These are phyloP conservation scores for Lagorchestes hirsutus DNA, from an alignment of 2,797 vertebrate species.

Conservation along the genomic window DNA sequence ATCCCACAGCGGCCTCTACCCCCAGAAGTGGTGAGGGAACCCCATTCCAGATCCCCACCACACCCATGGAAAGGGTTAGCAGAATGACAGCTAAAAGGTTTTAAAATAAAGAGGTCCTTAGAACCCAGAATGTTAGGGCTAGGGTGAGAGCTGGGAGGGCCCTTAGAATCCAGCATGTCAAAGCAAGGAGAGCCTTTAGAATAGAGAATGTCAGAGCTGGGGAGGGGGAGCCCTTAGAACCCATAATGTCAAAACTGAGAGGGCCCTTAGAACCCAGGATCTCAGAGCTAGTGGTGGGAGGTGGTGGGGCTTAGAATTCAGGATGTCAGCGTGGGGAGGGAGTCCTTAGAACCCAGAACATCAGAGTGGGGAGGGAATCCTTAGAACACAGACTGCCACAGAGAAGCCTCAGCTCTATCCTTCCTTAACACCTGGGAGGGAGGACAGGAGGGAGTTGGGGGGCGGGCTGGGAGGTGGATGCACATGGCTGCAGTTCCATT, in stretches of 20 bases:
- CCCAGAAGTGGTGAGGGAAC: constrained; percentile 92
- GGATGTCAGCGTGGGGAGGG: too few species aligned
- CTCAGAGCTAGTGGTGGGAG: too few species aligned
- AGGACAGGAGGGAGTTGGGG: constrained; percentile 8
- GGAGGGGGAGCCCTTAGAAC: too few species aligned
- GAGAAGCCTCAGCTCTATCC: neutral
- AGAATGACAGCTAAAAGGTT: neutral
- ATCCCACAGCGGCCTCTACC: constrained; percentile 96
- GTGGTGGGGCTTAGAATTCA: too few species aligned
- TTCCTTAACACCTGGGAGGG: neutral
- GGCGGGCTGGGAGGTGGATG: neutral
- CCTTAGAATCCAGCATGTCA: neutral
- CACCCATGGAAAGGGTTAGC: neutral
- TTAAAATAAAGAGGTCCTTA: neutral
- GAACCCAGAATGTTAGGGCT: neutral
- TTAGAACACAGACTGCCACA: neutral
- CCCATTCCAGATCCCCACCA: neutral
- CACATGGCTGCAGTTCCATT: neutral
- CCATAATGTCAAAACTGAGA: too few species aligned
- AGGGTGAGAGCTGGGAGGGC: neutral
- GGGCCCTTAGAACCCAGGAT: too few species aligned
- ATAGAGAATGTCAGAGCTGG: too few species aligned
- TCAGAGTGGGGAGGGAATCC: neutral
- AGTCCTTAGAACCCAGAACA: too few species aligned
- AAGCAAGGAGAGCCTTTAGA: neutral